Evolutionary conservation across 2,797 vertebrate species (phyloP), one percentile per base, ranked within the genome.

Genomic region (Gobionotothen gibberifrons): DNA sequence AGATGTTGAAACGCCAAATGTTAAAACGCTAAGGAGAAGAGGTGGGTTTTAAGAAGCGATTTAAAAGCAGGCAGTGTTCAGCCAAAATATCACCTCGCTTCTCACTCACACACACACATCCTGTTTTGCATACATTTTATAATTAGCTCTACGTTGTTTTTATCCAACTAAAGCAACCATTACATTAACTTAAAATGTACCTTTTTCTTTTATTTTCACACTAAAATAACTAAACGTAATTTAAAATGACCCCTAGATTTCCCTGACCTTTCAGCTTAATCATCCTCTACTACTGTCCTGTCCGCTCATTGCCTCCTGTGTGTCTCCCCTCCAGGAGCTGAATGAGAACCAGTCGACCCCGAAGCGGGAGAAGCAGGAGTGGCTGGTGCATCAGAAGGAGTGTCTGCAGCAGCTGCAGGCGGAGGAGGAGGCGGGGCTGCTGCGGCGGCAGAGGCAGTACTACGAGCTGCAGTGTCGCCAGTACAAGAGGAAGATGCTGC

Each of bases 261-360:
- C 7, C 6, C 7, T 26, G 8, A 17, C 42, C 29, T 15, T 13
- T 26, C 2, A n/a, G 19, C 2, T 8, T 17, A 2, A n/a, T 51
- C 14, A 17, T 9, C 49, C 22, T 16, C 19, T 17, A 9, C 26
- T 54, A 1, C 14, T 14, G 0, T 7, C 4, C 29, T 3, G 9
- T 39, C 16, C 21, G 9, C 12, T 63, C 2, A 47, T 36, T 13
- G 3, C 10, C 42, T 68, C 17, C 75, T 6, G 19, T 26, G n/a
- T 5, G 6, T 42, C 29, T 46, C 7, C 32, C 3, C 53, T 68
- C 2, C 69, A 98, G 97, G 97, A 98, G 71, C 94, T 97, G 56
- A 97, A 97, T 43, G 97, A 98, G 91, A 97, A 97, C 90, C 97
- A 97, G 90, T 97, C 96, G 15, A 98, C 97, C 0, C 97, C 97